Evolutionary conservation across 2,797 vertebrate species (phyloP).

Genomic region (Acropternis orthonyx): DNA sequence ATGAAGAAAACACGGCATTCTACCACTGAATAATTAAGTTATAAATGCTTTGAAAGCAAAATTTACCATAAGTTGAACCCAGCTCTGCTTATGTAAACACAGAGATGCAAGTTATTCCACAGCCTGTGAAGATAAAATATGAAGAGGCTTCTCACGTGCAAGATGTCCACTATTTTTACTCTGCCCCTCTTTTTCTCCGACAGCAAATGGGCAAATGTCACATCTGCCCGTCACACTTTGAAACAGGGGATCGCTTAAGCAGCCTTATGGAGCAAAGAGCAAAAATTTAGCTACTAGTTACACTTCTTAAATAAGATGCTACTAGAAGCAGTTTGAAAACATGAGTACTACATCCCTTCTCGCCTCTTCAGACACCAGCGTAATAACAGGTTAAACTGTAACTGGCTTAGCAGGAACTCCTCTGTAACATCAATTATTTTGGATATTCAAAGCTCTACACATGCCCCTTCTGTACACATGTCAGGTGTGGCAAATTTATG

Average conservation of each 20-base stretch:
- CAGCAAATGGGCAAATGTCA: background rate
- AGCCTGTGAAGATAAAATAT: background rate
- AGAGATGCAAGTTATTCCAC: background rate
- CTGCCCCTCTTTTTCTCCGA: background rate
- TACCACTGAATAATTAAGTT: background rate
- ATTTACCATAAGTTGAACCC: background rate
- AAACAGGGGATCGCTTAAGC: background rate
- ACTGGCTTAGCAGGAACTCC: background rate
- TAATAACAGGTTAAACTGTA: background rate
- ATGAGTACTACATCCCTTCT: background rate
- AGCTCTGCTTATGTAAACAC: background rate
- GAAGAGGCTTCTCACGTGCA: background rate
- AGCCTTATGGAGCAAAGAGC: background rate
- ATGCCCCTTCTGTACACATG: fast-evolving
- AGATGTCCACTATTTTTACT: background rate
- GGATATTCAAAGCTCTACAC: background rate
- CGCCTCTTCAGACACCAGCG: background rate
- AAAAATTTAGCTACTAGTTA: background rate
- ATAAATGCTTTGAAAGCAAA: background rate
- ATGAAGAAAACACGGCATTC: background rate
- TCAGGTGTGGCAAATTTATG: background rate
- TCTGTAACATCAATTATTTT: background rate
- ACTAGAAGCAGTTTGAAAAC: background rate
- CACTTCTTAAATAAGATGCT: background rate
- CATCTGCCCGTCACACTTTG: background rate